Conservation (phyloP, 2,888 invertebrate genomes). For the Lasius fuliginosus region DNA sequence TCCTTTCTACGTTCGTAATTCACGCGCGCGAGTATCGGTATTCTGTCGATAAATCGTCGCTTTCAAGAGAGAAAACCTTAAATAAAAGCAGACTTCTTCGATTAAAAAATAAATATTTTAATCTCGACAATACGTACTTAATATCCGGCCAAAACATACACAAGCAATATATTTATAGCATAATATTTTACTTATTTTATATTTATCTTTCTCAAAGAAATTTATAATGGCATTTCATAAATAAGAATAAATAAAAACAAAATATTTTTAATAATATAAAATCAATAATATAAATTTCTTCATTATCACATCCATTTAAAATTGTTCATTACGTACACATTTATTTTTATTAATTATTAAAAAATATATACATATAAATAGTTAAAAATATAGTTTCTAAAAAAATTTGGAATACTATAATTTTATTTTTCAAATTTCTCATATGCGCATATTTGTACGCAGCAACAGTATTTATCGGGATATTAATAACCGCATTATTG, state of each 20-base stretch:
- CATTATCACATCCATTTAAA: neutral
- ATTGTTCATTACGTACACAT: neutral
- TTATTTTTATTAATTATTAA: neutral
- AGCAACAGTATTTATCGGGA: neutral
- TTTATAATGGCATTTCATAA: neutral
- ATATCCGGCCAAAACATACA: neutral
- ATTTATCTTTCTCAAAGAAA: neutral
- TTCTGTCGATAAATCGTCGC: slow-evolving; percentile 37
- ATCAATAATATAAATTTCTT: neutral
- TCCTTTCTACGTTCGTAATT: slow-evolving; percentile 55
- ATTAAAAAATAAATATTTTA: slow-evolving; percentile 3
- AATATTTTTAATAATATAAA: neutral
- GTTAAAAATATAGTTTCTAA: neutral
- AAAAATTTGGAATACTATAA: neutral
- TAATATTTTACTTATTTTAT: neutral
- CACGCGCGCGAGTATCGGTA: slow-evolving; percentile 41
- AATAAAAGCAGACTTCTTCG: slow-evolving; percentile 15
- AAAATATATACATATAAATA: neutral
- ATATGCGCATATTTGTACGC: neutral
- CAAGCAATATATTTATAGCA: neutral
- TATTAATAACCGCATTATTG: slow-evolving; percentile 1
- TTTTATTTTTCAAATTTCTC: neutral
- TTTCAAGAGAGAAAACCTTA: slow-evolving; percentile 6
- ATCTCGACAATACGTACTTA: neutral
- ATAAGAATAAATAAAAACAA: neutral